Base-by-base conservation (phyloP, 2,888 invertebrate genomes). In the Plebejus argus region DNA sequence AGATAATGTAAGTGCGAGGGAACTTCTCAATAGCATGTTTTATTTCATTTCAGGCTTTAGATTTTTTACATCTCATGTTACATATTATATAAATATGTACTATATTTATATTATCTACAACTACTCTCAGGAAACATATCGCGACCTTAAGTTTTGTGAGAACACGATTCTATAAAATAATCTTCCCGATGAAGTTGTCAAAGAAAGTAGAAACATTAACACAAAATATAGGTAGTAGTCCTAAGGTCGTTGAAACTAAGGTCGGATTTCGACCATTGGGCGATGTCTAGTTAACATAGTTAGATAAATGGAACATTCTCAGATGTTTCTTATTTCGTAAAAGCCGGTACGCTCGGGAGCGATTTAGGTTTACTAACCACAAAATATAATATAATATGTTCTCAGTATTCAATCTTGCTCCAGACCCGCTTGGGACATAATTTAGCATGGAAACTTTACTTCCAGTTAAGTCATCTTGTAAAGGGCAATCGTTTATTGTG, bases 351-450 rank as follows among this genome's bases (percentile, higher is more conserved):
- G 80, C 82, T 78, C 80, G 80, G 83, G 82, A 74, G 74, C 53
- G 53, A 74, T 74, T 53, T 75, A 81, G 80, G 82, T 83, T 83
- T 82, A 80, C 81, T 80, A 79, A 80, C 80, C 79, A 79, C 83
- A 83, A 83, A n/a, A n/a, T n/a, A n/a, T n/a, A n/a, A n/a, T n/a
- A n/a, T n/a, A n/a, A 83, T 83, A 83, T 82, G 83, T 83, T 82
- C 80, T 82, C 82, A 81, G 83, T 83, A 83, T 83, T 83, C 83
- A 83, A 83, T 83, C 83, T 81, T 83, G 79, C 76, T 79, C 82
- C 80, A 82, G 82, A 49, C 74, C 72, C 74, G 8, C 74, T 33
- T 15, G 74, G 53, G 74, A 53, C 74, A 49, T 53, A 49, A 74
- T 23, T 49, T 53, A 53, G 33, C 49, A 53, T 74, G 72, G 45